phyloP scores from a whole-genome alignment of 2,113 vertebrate genomes.

The Trachemys scripta region DNA sequence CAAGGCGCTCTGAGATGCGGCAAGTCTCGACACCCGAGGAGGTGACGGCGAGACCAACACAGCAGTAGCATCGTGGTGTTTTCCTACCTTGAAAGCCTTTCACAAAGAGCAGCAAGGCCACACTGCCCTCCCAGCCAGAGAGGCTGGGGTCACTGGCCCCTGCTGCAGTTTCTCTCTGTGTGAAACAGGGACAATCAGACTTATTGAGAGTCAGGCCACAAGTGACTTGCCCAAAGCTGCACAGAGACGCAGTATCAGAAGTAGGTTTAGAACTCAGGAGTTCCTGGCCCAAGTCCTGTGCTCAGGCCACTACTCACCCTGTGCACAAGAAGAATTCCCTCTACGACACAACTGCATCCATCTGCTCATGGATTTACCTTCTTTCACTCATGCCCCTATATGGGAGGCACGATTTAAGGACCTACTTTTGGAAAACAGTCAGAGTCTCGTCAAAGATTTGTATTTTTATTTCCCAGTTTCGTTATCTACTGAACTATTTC shows the following conservation, averaged over 20 bases:
- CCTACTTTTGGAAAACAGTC: not conserved
- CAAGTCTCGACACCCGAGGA: not conserved
- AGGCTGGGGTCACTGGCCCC: not conserved
- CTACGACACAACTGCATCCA: not conserved
- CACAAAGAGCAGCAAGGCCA: not conserved
- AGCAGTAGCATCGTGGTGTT: not conserved
- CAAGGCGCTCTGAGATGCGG: not conserved
- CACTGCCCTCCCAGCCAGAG: not conserved
- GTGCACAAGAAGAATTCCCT: not conserved
- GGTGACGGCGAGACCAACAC: not conserved
- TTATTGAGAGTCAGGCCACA: not conserved
- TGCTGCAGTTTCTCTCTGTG: not conserved
- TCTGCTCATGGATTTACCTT: not conserved
- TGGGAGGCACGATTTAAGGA: not conserved
- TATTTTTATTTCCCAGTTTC: not conserved
- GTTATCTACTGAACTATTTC: not conserved
- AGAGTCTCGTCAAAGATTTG: not conserved
- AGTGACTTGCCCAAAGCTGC: not conserved
- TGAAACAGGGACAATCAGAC: not conserved
- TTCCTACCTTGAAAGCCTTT: not conserved
- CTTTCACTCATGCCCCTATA: not conserved
- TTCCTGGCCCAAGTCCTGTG: not conserved
- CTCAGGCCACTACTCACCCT: not conserved
- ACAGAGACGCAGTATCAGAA: not conserved
- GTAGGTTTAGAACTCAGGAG: not conserved